These are phyloP conservation scores for Manis crassicaudata DNA, from an alignment of 2,797 vertebrate genomes.

Conservation along the genomic window DNA sequence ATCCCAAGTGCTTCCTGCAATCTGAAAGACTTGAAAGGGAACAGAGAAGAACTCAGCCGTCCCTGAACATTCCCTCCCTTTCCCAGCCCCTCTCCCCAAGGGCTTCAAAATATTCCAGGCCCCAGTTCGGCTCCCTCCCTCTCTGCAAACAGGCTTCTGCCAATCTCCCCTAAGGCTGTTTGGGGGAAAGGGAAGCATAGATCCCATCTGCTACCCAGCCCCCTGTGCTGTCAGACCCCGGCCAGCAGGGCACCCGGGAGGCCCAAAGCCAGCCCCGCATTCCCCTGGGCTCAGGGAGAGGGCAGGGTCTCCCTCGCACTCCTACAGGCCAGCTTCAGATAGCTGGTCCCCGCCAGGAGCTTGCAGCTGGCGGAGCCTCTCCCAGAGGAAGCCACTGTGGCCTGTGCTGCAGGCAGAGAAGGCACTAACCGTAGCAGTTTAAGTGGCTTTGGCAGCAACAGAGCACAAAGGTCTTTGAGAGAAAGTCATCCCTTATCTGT, in stretches of 20 bases:
- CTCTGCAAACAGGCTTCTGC: background rate
- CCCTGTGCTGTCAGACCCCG: background rate
- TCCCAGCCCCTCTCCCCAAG: background rate
- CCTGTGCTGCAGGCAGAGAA: constrained; percentile 52
- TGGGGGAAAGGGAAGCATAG: too few relatives aligned
- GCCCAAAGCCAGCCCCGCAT: background rate
- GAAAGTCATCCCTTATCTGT: constrained; percentile 68
- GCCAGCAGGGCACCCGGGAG: accelerated
- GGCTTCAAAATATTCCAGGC: background rate
- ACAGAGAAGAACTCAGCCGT: background rate
- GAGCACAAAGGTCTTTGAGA: constrained; percentile 58
- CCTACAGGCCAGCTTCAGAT: constrained; percentile 29
- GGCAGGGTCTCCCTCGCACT: background rate
- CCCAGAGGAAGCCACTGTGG: background rate
- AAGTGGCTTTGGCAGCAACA: constrained; percentile 68
- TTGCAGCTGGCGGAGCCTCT: background rate
- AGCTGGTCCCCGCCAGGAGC: constrained; percentile 54
- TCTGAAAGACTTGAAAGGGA: constrained; percentile 16
- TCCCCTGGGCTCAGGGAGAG: accelerated
- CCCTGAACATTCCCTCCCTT: background rate
- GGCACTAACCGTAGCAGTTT: background rate
- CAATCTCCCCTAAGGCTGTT: background rate
- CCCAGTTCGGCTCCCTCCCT: background rate
- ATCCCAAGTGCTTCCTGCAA: background rate
- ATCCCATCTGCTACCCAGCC: background rate